Conservation (phyloP, 2,888 invertebrate species). For the Erebia palarica region DNA sequence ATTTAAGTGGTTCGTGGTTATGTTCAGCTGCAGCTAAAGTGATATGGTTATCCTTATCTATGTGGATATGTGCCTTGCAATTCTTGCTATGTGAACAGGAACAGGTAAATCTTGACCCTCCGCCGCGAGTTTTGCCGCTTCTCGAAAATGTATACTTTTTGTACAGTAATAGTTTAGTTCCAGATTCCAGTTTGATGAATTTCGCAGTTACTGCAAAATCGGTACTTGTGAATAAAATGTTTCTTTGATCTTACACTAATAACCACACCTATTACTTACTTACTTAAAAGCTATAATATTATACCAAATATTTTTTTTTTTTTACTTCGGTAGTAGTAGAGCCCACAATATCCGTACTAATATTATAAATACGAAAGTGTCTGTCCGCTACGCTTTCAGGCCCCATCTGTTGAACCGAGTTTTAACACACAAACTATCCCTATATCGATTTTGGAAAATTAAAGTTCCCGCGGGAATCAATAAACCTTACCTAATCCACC, state of each 20-base stretch:
- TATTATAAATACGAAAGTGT: no score
- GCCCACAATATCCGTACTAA: no score
- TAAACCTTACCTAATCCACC: no score
- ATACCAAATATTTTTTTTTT: no score
- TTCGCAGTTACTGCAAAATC: conserved; percentile 37
- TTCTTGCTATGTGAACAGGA: conserved; percentile 47
- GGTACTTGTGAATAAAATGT: not conserved
- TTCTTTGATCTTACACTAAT: not conserved
- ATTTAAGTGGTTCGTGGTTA: conserved; percentile 40
- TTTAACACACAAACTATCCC: no score
- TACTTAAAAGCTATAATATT: no score
- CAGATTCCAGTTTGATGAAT: conserved; percentile 36
- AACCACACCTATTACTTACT: not conserved
- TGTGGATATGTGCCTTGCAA: conserved; percentile 55
- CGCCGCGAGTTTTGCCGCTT: conserved; percentile 46
- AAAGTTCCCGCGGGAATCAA: no score
- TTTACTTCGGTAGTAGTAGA: no score
- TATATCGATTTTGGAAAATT: no score
- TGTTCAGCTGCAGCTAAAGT: conserved; percentile 34
- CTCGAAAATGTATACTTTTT: conserved; percentile 53
- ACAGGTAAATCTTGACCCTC: conserved; percentile 56
- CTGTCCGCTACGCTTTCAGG: no score
- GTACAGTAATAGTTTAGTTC: conserved; percentile 47
- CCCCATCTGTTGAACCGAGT: no score
- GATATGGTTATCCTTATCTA: conserved; percentile 40